Evolutionary conservation across 2,113 vertebrate genomes (phyloP).

Genomic region (Cyphotilapia sp.): DNA sequence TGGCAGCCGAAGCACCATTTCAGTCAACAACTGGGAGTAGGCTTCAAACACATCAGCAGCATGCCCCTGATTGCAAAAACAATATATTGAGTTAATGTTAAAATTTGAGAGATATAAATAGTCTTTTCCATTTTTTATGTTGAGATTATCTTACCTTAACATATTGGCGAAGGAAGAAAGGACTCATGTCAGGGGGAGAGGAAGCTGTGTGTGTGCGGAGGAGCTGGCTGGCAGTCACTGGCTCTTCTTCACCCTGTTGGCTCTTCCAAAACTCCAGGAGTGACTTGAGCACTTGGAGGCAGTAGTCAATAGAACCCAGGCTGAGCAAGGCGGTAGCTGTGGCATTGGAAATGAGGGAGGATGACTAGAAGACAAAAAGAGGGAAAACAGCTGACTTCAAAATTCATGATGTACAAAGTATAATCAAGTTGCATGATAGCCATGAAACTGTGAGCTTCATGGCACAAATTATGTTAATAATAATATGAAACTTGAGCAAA

Average conservation of each 20-base stretch:
- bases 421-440: neutral
- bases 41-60: conserved; percentile 98
- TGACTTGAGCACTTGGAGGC: conserved; percentile 91
- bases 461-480: neutral
- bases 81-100: neutral
- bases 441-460: neutral
- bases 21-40: conserved; percentile 94
- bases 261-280: conserved; percentile 96
- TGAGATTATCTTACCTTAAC: conserved; percentile 80
- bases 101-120: neutral
- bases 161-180: conserved; percentile 96
- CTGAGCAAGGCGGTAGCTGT: conserved; percentile 92
- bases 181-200: conserved; percentile 97
- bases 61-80: conserved; percentile 76
- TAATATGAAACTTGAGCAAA: neutral
- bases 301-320: conserved; percentile 94
- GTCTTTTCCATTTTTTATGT: neutral
- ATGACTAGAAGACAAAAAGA: conserved; percentile 74
- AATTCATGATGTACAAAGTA: neutral
- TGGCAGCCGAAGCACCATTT: conserved; percentile 95
- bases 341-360: conserved; percentile 95
- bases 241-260: conserved; percentile 94
- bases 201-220: conserved; percentile 91
- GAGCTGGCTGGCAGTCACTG: conserved; percentile 85
- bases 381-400: neutral